Evolutionary conservation across 2,113 vertebrate genomes (phyloP).

Genomic region (Corythaixoides concolor): DNA sequence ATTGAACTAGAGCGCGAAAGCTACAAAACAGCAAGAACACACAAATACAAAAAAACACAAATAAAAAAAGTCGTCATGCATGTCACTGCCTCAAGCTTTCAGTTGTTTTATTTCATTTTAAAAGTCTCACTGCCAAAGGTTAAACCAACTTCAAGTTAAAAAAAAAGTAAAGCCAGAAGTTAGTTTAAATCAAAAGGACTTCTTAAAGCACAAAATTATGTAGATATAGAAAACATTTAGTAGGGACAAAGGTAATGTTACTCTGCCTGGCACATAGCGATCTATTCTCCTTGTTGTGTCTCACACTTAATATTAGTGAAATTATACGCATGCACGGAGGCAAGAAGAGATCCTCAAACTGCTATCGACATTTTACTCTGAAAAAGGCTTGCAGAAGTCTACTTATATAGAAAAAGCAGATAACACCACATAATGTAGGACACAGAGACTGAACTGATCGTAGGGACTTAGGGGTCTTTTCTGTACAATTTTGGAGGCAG

Average conservation of each 20-base stretch:
- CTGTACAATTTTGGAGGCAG: not conserved
- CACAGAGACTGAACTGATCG: not conserved
- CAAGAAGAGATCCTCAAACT: not conserved
- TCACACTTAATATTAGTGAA: slow-evolving; percentile 34
- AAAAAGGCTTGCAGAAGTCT: not conserved
- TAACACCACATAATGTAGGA: not conserved
- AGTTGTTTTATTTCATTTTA: not conserved
- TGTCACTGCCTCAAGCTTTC: slow-evolving; percentile 66
- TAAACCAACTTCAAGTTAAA: not conserved
- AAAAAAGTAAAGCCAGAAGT: slow-evolving; percentile 3
- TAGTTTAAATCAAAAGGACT: slow-evolving; percentile 41
- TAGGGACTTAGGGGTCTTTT: not conserved
- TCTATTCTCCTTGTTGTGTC: not conserved
- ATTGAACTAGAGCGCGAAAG: slow-evolving; percentile 97
- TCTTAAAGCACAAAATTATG: slow-evolving; percentile 21
- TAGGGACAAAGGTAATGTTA: slow-evolving; percentile 54
- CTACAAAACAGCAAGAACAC: slow-evolving; percentile 87
- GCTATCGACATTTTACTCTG: not conserved
- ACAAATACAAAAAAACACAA: slow-evolving; percentile 75
- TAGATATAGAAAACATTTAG: slow-evolving; percentile 51
- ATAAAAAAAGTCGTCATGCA: slow-evolving; percentile 74
- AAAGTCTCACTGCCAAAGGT: not conserved
- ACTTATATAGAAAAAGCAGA: not conserved
- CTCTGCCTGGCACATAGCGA: slow-evolving; percentile 38
- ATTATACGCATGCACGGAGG: slow-evolving; percentile 37